A percentile compares a stretch with the other conserved stretches of the same genome.
phyloP scores from a whole-genome alignment of 2,888 invertebrate species.

The Chloroclysta siterata region DNA sequence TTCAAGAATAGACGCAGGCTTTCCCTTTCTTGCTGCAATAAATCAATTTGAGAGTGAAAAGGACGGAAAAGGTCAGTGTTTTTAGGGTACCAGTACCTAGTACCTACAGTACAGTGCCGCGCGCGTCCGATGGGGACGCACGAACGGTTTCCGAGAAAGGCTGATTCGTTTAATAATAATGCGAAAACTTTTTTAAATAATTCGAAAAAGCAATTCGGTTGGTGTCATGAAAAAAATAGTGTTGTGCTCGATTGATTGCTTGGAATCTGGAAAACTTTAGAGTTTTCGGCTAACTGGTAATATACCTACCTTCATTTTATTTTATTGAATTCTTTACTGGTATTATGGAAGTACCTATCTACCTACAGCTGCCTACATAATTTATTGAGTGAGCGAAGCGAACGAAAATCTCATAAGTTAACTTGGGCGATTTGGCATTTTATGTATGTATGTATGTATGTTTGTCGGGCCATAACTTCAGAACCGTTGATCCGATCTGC shows the following conservation, averaged over 20 bases:
- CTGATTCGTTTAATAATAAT: slow-evolving; percentile 23
- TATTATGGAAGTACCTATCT: background rate
- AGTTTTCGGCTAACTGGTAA: background rate
- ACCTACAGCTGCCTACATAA: background rate
- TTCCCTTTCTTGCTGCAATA: slow-evolving; percentile 43
- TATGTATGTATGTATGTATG: no score
- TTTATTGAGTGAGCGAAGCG: no score
- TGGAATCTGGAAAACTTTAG: background rate
- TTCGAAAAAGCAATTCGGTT: background rate
- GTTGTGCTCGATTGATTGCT: slow-evolving; percentile 6
- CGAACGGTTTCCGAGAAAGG: slow-evolving; percentile 50
- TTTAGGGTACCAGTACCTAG: slow-evolving; percentile 31
- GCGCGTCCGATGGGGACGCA: slow-evolving; percentile 62
- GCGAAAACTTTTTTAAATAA: slow-evolving; percentile 11
- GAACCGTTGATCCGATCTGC: no score
- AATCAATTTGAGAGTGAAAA: slow-evolving; percentile 38
- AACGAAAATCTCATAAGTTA: no score
- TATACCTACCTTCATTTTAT: background rate
- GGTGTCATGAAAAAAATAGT: slow-evolving; percentile 3
- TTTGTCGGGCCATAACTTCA: no score
- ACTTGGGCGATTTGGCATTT: no score
- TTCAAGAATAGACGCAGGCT: slow-evolving; percentile 43
- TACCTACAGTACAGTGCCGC: slow-evolving; percentile 42
- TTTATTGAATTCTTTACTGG: background rate
- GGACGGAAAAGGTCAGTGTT: slow-evolving; percentile 47